Conservation (phyloP, 2,113 vertebrate genomes). For the Hymenochirus boettgeri region DNA sequence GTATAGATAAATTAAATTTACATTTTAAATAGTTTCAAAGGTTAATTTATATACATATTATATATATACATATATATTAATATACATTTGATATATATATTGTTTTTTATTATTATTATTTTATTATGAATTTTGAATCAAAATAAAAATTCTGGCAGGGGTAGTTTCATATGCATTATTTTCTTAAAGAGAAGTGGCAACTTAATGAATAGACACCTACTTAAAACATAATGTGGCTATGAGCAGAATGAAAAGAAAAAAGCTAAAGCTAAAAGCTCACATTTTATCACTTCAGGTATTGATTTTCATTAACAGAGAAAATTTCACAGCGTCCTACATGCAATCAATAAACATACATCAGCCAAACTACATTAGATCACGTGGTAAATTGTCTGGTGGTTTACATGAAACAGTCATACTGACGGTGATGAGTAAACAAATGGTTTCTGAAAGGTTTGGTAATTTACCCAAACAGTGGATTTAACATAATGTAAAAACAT, state of each 20-base stretch:
- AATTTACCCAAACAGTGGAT: no score
- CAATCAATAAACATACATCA: constrained; percentile 35
- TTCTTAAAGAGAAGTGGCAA: not conserved
- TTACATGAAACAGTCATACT: constrained; percentile 24
- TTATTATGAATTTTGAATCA: constrained; percentile 9
- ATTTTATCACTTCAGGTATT: constrained; percentile 39
- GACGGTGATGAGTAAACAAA: no score
- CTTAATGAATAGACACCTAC: constrained; percentile 24
- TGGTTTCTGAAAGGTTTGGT: no score
- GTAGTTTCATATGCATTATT: not conserved
- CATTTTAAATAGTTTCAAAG: no score
- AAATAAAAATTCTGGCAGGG: not conserved
- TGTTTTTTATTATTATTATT: no score
- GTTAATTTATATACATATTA: no score
- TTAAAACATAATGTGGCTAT: constrained; percentile 19
- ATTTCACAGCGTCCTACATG: constrained; percentile 18
- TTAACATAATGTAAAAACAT: no score
- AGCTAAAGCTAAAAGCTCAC: constrained; percentile 17
- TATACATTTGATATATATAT: no score
- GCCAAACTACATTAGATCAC: constrained; percentile 22
- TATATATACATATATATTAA: no score
- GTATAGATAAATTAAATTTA: no score
- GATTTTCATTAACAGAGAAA: constrained; percentile 38
- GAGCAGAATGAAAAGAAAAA: constrained; percentile 7
- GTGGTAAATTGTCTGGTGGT: constrained; percentile 22